phyloP scores from a whole-genome alignment of 2,888 invertebrate genomes.

The Clitarchus hookeri region DNA sequence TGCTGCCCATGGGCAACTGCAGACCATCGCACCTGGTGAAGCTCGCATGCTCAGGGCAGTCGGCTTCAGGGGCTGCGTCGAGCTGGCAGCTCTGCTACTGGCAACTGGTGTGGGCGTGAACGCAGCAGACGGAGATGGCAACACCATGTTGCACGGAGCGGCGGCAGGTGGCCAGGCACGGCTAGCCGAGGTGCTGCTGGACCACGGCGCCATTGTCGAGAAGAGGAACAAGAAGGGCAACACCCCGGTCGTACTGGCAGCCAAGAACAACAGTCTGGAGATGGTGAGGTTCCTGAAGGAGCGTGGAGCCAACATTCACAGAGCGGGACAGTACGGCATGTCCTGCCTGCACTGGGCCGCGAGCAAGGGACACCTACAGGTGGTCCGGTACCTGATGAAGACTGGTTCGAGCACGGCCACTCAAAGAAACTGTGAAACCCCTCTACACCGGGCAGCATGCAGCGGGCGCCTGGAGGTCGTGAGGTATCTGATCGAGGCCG shows the following conservation, averaged over 20 bases:
- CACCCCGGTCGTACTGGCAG: not conserved
- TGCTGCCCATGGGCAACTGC: not conserved
- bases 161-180: not conserved
- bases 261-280: not conserved
- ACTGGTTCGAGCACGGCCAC: not conserved
- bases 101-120: not conserved
- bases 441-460: not conserved
- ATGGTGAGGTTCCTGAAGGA: not conserved
- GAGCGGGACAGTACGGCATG: not conserved
- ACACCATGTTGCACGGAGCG: not conserved
- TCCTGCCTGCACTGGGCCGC: not conserved
- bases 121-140: not conserved
- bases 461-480: not conserved
- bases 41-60: not conserved
- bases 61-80: not conserved
- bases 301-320: not conserved
- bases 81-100: not conserved
- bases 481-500: not conserved
- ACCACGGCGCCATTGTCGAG: not conserved
- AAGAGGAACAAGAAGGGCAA: not conserved
- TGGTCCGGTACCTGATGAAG: not conserved
- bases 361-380: not conserved
- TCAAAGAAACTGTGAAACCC: not conserved
- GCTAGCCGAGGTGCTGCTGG: not conserved
- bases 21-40: not conserved